A percentile compares a stretch with the other conserved stretches of the same genome.
These are phyloP conservation scores for Antrozous pallidus DNA, from an alignment of 2,797 vertebrate species.

Conservation along the genomic window DNA sequence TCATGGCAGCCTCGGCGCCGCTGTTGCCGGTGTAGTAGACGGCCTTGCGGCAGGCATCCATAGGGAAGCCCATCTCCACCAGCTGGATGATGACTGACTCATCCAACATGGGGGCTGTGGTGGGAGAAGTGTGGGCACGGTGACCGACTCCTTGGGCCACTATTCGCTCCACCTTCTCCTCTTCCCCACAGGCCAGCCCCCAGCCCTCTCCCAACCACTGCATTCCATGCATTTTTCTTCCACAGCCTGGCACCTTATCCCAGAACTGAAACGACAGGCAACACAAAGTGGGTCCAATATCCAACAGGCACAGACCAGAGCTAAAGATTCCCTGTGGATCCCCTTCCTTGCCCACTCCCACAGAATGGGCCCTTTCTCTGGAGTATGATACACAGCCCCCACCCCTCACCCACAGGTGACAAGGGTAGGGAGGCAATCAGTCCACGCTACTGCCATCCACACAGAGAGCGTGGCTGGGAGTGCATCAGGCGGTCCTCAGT, in stretches of 20 bases:
- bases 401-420: background rate
- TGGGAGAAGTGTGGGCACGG: slow-evolving; percentile 32
- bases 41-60: slow-evolving; percentile 97
- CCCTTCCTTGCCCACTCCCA: background rate
- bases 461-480: background rate
- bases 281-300: background rate
- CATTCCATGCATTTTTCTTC: background rate
- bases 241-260: background rate
- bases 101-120: slow-evolving; percentile 93
- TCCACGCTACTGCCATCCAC: background rate
- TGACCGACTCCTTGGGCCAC: background rate
- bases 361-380: background rate
- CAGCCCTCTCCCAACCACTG: background rate
- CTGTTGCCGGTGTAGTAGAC: slow-evolving; percentile 98
- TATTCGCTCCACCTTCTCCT: background rate
- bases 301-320: background rate
- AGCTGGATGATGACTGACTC: slow-evolving; percentile 97
- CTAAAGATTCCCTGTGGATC: background rate
- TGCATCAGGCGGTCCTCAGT: background rate
- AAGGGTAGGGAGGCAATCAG: background rate
- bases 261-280: slow-evolving; percentile 14
- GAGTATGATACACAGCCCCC: background rate
- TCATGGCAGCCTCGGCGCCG: slow-evolving; percentile 96
- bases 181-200: background rate
- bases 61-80: slow-evolving; percentile 98